A percentile compares a stretch with the other conserved stretches of the same genome.
Evolutionary conservation across 1,140 invertebrate genomes (phyloP).

Genomic region (Proctacanthus coquilletti): DNA sequence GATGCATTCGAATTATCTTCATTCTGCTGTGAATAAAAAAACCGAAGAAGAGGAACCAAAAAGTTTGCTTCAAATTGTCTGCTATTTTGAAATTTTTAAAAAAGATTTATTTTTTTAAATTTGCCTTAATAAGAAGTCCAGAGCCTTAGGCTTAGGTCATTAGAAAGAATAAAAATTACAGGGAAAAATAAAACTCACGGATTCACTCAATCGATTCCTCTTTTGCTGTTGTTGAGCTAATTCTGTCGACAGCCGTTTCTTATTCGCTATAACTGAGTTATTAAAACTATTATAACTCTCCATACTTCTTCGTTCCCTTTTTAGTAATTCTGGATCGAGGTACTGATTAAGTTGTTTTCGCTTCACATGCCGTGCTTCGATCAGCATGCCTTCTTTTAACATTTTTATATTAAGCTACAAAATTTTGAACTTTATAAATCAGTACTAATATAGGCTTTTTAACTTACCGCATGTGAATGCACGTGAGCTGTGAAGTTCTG

Average conservation of each 20-base stretch:
- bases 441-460: not conserved
- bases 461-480: constrained; percentile 37
- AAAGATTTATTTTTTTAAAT: no score
- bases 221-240: constrained; percentile 12
- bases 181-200: constrained; percentile 12
- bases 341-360: constrained; percentile 61
- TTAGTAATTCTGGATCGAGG: constrained; percentile 50
- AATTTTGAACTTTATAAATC: constrained; percentile 10
- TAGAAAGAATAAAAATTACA: not conserved
- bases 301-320: constrained; percentile 46
- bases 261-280: constrained; percentile 20
- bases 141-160: no score
- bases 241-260: constrained; percentile 24
- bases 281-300: constrained; percentile 24
- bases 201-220: constrained; percentile 22
- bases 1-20: constrained; percentile 28
- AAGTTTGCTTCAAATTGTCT: not conserved
- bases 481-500: constrained; percentile 71
- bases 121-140: no score
- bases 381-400: constrained; percentile 77
- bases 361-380: constrained; percentile 63
- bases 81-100: not conserved
- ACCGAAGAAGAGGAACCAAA: not conserved
- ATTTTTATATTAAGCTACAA: constrained; percentile 60
- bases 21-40: constrained; percentile 10